Evolutionary conservation across 2,888 invertebrate species (phyloP).

Genomic region (Drosophila barbarae): DNA sequence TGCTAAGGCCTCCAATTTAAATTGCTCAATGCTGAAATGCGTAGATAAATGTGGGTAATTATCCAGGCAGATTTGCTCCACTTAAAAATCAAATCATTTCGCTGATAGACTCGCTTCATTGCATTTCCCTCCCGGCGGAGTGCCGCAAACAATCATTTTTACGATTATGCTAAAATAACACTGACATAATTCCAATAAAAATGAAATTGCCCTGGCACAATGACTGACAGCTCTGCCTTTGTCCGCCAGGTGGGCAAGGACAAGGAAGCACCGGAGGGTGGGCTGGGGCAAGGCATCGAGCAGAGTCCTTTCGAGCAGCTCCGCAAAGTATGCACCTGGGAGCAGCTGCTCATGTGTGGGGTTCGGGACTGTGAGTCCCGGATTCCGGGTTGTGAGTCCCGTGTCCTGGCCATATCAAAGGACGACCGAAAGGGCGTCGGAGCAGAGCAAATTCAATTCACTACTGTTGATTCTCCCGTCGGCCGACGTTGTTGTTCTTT

Average conservation of each 20-base stretch:
- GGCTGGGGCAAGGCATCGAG: conserved; percentile 14
- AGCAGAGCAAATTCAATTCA: conserved; percentile 73
- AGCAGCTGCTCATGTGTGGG: conserved; percentile 33
- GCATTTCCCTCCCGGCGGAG: conserved; percentile 13
- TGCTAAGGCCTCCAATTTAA: not conserved
- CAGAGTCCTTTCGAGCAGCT: conserved; percentile 29
- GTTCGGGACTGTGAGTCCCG: not conserved
- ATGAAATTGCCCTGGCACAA: conserved; percentile 39
- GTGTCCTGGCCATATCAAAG: conserved; percentile 59
- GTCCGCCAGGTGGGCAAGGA: conserved; percentile 36
- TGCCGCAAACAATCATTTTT: conserved; percentile 44
- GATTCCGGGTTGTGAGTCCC: conserved; percentile 2
- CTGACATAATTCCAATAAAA: conserved; percentile 51
- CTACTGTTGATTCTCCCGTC: conserved; percentile 64
- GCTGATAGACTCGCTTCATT: conserved; percentile 18
- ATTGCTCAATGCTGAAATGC: not conserved
- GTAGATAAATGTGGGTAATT: conserved; percentile 1
- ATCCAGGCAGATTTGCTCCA: not conserved
- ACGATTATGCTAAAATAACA: conserved; percentile 51
- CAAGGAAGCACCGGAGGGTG: conserved; percentile 20
- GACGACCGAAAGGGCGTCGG: conserved; percentile 65
- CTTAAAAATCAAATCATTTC: conserved; percentile 17
- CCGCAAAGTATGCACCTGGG: conserved; percentile 52
- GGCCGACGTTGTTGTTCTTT: conserved; percentile 37
- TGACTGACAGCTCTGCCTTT: conserved; percentile 38